These are phyloP conservation scores for Nemoura dubitans DNA, from an alignment of 2,888 invertebrate species.

Conservation along the genomic window DNA sequence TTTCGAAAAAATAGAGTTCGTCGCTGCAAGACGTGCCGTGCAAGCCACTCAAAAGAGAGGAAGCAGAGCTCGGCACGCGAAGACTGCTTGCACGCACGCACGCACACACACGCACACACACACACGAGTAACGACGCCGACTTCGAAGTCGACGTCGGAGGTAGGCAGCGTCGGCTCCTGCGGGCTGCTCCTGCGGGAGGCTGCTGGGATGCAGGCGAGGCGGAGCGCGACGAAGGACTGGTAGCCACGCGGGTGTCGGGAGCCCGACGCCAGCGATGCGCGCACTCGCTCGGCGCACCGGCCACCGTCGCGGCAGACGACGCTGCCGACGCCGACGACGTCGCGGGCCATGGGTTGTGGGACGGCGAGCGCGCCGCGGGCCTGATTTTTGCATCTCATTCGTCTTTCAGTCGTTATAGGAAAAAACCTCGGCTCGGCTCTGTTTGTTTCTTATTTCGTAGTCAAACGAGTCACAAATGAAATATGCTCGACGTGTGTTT, in stretches of 20 bases:
- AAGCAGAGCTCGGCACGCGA: neutral
- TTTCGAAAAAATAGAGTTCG: neutral
- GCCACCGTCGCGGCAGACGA: conserved; percentile 13
- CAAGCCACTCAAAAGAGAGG: neutral
- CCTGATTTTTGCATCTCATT: neutral
- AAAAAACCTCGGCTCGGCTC: neutral
- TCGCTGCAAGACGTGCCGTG: neutral
- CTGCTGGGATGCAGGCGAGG: conserved; percentile 7
- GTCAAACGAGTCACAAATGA: neutral
- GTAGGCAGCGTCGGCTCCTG: neutral
- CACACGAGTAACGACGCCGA: neutral
- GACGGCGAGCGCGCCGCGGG: neutral
- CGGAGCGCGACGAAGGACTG: conserved; percentile 20
- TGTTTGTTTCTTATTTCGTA: neutral
- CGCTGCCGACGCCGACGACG: conserved; percentile 17
- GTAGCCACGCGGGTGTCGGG: conserved; percentile 1
- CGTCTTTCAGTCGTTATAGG: neutral
- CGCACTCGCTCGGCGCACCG: conserved; percentile 23
- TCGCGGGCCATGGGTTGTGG: neutral
- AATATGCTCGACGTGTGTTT: neutral
- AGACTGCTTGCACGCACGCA: neutral
- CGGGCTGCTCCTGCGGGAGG: conserved; percentile 25
- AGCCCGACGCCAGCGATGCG: conserved; percentile 13
- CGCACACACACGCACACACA: conserved; percentile 25
- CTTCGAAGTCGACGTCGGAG: neutral